Conservation (phyloP, 2,797 vertebrate species). For the Apogon talboti region DNA sequence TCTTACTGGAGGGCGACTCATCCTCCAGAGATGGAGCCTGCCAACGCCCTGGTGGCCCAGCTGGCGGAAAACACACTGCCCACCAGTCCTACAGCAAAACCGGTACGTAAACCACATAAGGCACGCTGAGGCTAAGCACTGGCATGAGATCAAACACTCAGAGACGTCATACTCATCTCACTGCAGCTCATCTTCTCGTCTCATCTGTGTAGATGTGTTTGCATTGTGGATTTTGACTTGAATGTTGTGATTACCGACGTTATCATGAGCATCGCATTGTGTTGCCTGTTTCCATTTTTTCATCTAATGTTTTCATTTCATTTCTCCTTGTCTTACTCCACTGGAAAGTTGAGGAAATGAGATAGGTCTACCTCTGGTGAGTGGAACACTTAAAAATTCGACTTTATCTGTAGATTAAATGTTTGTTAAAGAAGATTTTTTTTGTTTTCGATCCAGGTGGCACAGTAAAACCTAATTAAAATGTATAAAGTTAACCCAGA, state of each 20-base stretch:
- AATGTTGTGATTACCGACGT: not conserved
- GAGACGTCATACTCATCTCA: slow-evolving; percentile 34
- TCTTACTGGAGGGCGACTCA: slow-evolving; percentile 98
- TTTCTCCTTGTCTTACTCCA: slow-evolving; percentile 61
- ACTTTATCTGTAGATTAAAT: slow-evolving; percentile 20
- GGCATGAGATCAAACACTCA: not conserved
- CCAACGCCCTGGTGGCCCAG: slow-evolving; percentile 89
- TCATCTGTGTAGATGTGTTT: slow-evolving; percentile 13
- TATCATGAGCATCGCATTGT: slow-evolving; percentile 1
- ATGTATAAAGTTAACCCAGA: no score
- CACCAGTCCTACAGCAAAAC: slow-evolving; percentile 83
- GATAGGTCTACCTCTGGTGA: slow-evolving; percentile 74
- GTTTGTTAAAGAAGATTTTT: slow-evolving; percentile 6
- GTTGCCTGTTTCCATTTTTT: slow-evolving; percentile 38
- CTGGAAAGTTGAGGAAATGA: slow-evolving; percentile 81
- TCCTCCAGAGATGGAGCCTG: slow-evolving; percentile 90
- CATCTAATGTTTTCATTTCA: slow-evolving; percentile 77
- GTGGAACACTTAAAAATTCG: slow-evolving; percentile 56
- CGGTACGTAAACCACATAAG: slow-evolving; percentile 57
- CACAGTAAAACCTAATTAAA: no score
- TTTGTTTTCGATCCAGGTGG: not conserved
- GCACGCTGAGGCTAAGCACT: not conserved
- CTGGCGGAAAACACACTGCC: slow-evolving; percentile 92
- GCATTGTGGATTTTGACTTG: slow-evolving; percentile 6
- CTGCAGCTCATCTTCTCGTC: slow-evolving; percentile 33